phyloP scores from a whole-genome alignment of 2,113 vertebrate genomes.

The Acrocephalus kingi region DNA sequence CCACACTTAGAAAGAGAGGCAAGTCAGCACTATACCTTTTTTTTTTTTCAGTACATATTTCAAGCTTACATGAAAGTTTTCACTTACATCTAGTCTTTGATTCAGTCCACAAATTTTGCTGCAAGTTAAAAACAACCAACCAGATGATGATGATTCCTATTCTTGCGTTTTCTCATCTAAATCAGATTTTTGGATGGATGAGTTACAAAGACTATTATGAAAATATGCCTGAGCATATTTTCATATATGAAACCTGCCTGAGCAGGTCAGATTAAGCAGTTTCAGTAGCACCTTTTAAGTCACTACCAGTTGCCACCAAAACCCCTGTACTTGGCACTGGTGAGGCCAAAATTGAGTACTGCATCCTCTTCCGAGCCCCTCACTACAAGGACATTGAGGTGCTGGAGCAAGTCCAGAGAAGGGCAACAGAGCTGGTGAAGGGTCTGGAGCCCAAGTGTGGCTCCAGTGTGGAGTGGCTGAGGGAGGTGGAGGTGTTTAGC shows the following conservation, averaged over 20 bases:
- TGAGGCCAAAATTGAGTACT: neutral
- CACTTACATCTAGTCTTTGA: neutral
- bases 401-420: neutral
- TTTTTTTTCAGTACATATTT: neutral
- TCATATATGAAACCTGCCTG: no score
- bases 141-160: neutral
- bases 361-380: neutral
- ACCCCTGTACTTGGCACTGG: neutral
- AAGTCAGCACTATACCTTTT: neutral
- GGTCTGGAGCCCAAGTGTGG: neutral
- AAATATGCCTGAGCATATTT: neutral
- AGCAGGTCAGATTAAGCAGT: neutral
- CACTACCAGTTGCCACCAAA: neutral
- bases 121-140: neutral
- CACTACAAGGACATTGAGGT: neutral
- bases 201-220: neutral
- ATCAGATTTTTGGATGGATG: neutral
- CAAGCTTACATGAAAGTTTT: neutral
- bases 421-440: neutral
- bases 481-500: neutral
- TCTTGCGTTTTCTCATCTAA: neutral
- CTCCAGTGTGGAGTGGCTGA: neutral
- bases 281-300: neutral
- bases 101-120: neutral
- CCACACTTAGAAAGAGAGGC: neutral